Base-by-base conservation (phyloP, 37 sponge, comb jelly and placozoan species). In the Petrosia ficiformis region DNA sequence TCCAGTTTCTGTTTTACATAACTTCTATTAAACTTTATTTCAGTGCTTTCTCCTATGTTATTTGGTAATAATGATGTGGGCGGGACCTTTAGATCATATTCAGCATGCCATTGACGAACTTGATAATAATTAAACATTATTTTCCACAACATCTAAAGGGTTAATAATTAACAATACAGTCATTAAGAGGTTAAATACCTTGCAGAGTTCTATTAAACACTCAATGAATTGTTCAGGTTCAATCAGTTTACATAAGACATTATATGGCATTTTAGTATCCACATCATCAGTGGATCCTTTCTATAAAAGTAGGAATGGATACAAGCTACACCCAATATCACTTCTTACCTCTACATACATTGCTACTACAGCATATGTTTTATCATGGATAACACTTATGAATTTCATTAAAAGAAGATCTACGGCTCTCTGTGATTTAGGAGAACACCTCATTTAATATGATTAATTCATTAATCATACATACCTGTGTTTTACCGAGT, bases 401-500 rank as follows among this genome's bases (percentile, higher is more conserved):
- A 84, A 83, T 39, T 75, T 79, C 89, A 87, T 87, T 39, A 82
- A 69, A 22, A 92, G 61, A 1, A 69, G 80, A 72, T 92, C 92
- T 32, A 88, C 86, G 29, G 92, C 92, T 43, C 68, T 79, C 92
- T 89, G 42, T 28, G 3, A n/a, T 44, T n/a, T n/a, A n/a, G n/a
- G n/a, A 70, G 56, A 14, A 39, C 41, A 35, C 11, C 60, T 26
- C 5, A 6, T 26, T 6, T 26, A 11, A 22, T 6, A 24, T 5
- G 11, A 29, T 5, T 61, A 6, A 6, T 26, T 61, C 5, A 29
- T 61, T 48, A n/a, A 61, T 24, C 65, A 4, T 11, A 6, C 8
- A 25, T 32, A 91, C 92, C 89, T 87, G 92, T 33, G 81, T 83
- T 32, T 88, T 92, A 37, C 89, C 90, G 14, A 92, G 39, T 21